These are phyloP conservation scores for Neodontobutis hainanensis DNA, from an alignment of 2,113 vertebrate species.

Conservation along the genomic window DNA sequence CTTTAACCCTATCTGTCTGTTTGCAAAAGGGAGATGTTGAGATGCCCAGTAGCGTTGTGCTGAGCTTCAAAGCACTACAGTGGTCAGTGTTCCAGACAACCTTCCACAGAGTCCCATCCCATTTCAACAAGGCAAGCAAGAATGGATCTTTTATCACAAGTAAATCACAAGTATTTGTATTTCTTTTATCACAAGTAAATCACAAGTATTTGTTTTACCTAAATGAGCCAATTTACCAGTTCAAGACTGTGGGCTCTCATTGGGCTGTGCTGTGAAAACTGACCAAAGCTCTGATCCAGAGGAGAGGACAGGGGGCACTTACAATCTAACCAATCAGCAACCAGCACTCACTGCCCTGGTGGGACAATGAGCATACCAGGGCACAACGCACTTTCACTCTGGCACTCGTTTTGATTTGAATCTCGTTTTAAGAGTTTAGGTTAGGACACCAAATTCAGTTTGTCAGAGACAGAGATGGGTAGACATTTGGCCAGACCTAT, in stretches of 20 bases:
- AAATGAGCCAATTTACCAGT: not conserved
- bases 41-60: not conserved
- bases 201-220: not conserved
- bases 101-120: constrained; percentile 18
- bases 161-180: too few species aligned
- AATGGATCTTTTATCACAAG: too few species aligned
- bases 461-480: not conserved
- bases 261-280: constrained; percentile 61
- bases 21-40: not conserved
- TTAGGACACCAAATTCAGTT: not conserved
- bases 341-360: constrained; percentile 49
- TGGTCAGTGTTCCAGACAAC: constrained; percentile 68
- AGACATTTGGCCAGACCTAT: not conserved
- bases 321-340: constrained; percentile 51
- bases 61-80: constrained; percentile 36
- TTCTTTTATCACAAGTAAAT: too few species aligned
- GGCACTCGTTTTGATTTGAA: constrained; percentile 26
- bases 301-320: constrained; percentile 36
- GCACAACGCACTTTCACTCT: constrained; percentile 58
- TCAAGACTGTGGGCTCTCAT: constrained; percentile 24
- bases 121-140: not conserved
- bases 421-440: not conserved
- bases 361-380: constrained; percentile 26
- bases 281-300: constrained; percentile 73
- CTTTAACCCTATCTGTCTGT: not conserved